Evolutionary conservation across 2,888 invertebrate species (phyloP).

Genomic region (Cybosia mesomella): DNA sequence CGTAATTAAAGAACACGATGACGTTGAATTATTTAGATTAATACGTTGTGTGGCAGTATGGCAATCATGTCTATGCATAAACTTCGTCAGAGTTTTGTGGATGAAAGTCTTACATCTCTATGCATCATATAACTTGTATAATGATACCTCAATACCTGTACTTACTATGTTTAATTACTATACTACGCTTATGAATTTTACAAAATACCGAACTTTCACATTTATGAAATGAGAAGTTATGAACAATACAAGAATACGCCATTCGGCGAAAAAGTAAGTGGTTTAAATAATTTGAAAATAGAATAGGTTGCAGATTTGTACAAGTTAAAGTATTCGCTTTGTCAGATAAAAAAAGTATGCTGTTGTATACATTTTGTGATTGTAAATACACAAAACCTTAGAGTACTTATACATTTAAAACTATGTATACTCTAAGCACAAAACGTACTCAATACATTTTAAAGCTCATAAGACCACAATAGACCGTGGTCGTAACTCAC

Average conservation of each 20-base stretch:
- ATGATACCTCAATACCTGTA: conserved; percentile 31
- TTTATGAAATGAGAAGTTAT: conserved; percentile 35
- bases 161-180: conserved; percentile 40
- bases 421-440: no score
- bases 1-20: neutral
- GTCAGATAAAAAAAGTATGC: neutral
- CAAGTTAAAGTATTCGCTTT: neutral
- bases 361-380: neutral
- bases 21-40: conserved; percentile 1
- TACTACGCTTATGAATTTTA: conserved; percentile 23
- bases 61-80: conserved; percentile 1
- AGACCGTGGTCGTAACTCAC: conserved; percentile 32
- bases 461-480: conserved; percentile 4
- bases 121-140: conserved; percentile 32
- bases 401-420: no score
- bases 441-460: neutral
- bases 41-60: neutral
- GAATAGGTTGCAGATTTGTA: conserved; percentile 20
- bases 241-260: conserved; percentile 38
- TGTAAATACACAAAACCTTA: neutral
- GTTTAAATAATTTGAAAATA: conserved; percentile 22
- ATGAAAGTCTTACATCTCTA: conserved; percentile 21
- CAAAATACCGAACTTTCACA: conserved; percentile 33
- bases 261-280: conserved; percentile 28
- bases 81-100: conserved; percentile 10